Evolutionary conservation across 1,140 invertebrate species (phyloP), one percentile per base, ranked within the genome.

Genomic region (Hypothenemus hampei): DNA sequence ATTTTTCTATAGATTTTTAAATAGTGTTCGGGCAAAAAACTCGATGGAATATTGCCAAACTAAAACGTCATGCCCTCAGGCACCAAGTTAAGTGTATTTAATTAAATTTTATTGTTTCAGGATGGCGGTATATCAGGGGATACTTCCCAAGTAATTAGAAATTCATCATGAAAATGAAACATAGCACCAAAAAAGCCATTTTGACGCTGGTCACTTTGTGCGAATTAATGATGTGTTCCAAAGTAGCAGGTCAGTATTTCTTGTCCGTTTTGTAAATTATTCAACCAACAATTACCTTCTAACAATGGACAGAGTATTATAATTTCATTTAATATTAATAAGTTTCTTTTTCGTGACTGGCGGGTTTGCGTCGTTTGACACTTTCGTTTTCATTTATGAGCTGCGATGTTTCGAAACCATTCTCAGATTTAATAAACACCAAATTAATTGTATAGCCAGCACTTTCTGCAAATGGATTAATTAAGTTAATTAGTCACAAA

Each of bases 21-120:
- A 39, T 39, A 39, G 36, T 39, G 13, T 39, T 39, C 10, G 19
- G 10, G 10, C 13, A 15, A 39, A 39, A 39, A 39, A 39, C 6
- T 39, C n/a, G 18, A 41, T 41, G 19, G 18, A 41, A 41, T 4
- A 10, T 41, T 41, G 39, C 19, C 39, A 41, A 41, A 19, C 13
- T 15, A 39, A 39, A 18, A 19, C 36, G 36, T 16, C 36, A 16
- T 21, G 39, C 15, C 39, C 11, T 41, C 22, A 21, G n/a, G n/a
- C n/a, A 13, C 19, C 22, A 21, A 41, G 19, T 41, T 41, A 41
- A 41, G 39, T 41, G 13, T 41, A 19, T 21, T 41, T 39, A 50
- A 40, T 50, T 39, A 50, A 50, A 50, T 40, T 50, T 53, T 47
- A 44, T 54, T 54, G 51, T 54, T 54, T 35, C 51, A 54, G 51